A percentile compares a stretch with the other conserved stretches of the same genome.
Evolutionary conservation across 2,888 invertebrate genomes (phyloP).

Genomic region (Hirtodrosophila histrioides): DNA sequence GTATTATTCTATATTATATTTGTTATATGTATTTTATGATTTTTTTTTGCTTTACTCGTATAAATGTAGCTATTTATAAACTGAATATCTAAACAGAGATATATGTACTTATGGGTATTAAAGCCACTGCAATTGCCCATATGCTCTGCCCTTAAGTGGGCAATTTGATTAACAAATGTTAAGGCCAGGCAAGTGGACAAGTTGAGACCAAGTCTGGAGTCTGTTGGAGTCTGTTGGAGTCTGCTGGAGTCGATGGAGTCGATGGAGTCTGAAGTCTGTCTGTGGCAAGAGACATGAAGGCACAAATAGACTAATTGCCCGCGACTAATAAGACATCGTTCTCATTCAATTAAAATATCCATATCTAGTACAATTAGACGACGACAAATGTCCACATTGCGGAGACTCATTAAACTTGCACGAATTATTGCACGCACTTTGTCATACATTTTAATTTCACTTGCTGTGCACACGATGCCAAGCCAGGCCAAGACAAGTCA

Average conservation of each 20-base stretch:
- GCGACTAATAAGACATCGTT: slow-evolving; percentile 78
- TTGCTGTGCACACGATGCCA: slow-evolving; percentile 47
- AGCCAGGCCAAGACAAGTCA: slow-evolving; percentile 1
- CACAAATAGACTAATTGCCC: slow-evolving; percentile 74
- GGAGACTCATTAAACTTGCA: slow-evolving; percentile 80
- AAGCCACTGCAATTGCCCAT: slow-evolving; percentile 12
- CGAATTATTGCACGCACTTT: slow-evolving; percentile 84
- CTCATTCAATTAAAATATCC: slow-evolving; percentile 83
- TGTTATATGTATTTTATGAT: too few species aligned
- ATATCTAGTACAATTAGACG: slow-evolving; percentile 83
- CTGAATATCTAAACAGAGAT: too few species aligned
- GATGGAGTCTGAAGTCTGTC: neutral
- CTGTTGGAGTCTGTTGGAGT: slow-evolving; percentile 5
- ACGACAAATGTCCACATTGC: slow-evolving; percentile 77
- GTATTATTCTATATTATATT: too few species aligned
- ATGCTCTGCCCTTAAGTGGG: slow-evolving; percentile 9
- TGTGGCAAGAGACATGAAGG: slow-evolving; percentile 12
- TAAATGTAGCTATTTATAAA: too few species aligned
- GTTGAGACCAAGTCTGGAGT: slow-evolving; percentile 35
- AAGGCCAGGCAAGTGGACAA: slow-evolving; percentile 22
- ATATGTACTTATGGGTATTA: neutral
- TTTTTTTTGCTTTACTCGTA: too few species aligned
- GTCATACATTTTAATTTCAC: slow-evolving; percentile 84
- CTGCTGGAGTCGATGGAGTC: slow-evolving; percentile 6
- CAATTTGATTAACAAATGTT: slow-evolving; percentile 48